phyloP scores from a whole-genome alignment of 2,888 invertebrate species.

The Drosophila falleni region DNA sequence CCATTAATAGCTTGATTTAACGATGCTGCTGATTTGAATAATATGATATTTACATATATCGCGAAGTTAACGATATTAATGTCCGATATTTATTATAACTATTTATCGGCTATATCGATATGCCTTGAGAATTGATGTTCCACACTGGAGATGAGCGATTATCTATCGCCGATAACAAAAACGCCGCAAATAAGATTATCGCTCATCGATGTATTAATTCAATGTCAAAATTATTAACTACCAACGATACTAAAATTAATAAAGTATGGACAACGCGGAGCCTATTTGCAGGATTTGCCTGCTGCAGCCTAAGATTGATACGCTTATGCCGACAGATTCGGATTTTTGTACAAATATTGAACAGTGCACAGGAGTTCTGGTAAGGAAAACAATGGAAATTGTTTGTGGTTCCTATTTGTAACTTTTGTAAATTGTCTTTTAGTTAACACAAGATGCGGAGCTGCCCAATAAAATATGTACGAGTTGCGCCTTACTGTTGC shows the following conservation, averaged over 20 bases:
- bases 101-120: slow-evolving; percentile 25
- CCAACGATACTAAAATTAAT: slow-evolving; percentile 7
- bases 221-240: slow-evolving; percentile 7
- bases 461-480: slow-evolving; percentile 71
- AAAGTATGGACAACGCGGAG: slow-evolving; percentile 36
- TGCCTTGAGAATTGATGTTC: too few relatives aligned
- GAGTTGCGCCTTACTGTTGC: slow-evolving; percentile 64
- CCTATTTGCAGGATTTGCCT: slow-evolving; percentile 76
- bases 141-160: not conserved
- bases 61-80: slow-evolving; percentile 11
- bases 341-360: slow-evolving; percentile 61
- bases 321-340: slow-evolving; percentile 44
- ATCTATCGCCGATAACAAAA: too few relatives aligned
- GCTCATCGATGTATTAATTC: slow-evolving; percentile 4
- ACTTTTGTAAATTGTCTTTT: not conserved
- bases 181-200: slow-evolving; percentile 1
- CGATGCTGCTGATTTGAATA: slow-evolving; percentile 42
- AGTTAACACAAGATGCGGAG: slow-evolving; percentile 55
- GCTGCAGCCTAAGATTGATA: slow-evolving; percentile 51
- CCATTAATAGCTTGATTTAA: not conserved
- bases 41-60: slow-evolving; percentile 18
- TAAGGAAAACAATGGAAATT: slow-evolving; percentile 27
- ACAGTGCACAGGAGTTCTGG: slow-evolving; percentile 74
- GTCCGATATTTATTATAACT: not conserved
- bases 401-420: not conserved